Base-by-base conservation (phyloP, 2,797 vertebrate genomes). In the Arrhamphus sclerolepis region DNA sequence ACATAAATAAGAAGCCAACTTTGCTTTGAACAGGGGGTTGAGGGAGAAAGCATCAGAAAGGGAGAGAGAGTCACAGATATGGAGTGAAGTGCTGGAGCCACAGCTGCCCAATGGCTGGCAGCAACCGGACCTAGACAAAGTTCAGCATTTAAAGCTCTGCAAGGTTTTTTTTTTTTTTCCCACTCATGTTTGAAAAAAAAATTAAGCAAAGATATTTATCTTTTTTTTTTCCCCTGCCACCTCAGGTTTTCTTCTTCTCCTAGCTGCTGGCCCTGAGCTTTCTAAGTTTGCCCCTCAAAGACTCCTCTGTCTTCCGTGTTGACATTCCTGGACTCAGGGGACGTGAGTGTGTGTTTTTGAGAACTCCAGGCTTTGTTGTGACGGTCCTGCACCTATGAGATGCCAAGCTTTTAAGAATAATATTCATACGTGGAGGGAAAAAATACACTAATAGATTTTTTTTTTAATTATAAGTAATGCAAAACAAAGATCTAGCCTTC, bases 1-100 rank as follows among this genome's bases (percentile, higher is more conserved):
- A 95, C 91, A 91, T 92, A 94, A 96, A 95, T 95, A 94, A 94
- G 90, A 91, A 78, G 91, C 86, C 77, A 90, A 83, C 91, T 93
- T 93, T 89, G 89, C 93, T 95, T 93, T 94, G 93, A 93, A 93
- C 92, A 78, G 86, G 82, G 91, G 92, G 94, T 93, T 91, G 92
- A 89, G 76, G 87, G 89, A 89, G 84, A 89, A 85, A 78, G 84
- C 85, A 75, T 85, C 84, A 81, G 81, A 82, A 53, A 83, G 70
- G 67, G 70, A 89, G 85, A 90, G 92, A 90, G 91, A 92, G 89
- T 87, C 85, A 69, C 64, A 67, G 56, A 77, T 66, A 83, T 62
- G 86, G 85, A 80, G 76, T 10, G 40, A 85, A 76, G 80, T 56
- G 66, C 44, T 62, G 59, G 59, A 86, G 71, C 54, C 78, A 90